These are phyloP conservation scores for Philypnodon macrostomus DNA, from an alignment of 2,797 vertebrate species.

Conservation along the genomic window DNA sequence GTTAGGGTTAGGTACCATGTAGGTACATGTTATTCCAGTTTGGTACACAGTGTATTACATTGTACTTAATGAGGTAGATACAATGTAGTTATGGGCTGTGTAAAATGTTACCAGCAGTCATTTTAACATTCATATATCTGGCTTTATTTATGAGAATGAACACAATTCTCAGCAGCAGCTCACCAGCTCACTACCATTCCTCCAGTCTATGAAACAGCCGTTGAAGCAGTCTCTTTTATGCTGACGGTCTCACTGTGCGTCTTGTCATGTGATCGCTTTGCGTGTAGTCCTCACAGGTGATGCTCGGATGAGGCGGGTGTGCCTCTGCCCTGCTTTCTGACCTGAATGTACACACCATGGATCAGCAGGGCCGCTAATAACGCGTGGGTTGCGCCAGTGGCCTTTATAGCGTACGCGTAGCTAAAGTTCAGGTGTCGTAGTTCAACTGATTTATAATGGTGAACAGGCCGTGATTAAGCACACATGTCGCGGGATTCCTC, in stretches of 20 bases:
- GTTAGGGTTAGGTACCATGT: no score
- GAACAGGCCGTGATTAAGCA: constrained; percentile 74
- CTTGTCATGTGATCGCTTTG: constrained; percentile 45
- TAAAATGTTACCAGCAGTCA: no score
- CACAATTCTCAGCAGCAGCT: no score
- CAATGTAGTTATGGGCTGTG: no score
- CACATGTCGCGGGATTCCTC: constrained; percentile 72
- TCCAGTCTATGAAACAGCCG: constrained; percentile 1
- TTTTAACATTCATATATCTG: no score
- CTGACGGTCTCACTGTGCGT: constrained; percentile 21
- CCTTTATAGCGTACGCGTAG: constrained; percentile 73
- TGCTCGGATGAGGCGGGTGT: constrained; percentile 37
- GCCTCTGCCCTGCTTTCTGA: constrained; percentile 68
- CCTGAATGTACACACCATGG: constrained; percentile 78
- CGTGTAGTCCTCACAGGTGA: constrained; percentile 48
- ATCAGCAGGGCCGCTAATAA: constrained; percentile 77
- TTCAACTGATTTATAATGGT: constrained; percentile 85
- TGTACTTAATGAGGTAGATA: no score
- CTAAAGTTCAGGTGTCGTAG: constrained; percentile 84
- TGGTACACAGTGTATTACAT: no score
- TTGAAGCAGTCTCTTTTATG: background rate
- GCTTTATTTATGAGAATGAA: no score
- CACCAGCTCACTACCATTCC: background rate
- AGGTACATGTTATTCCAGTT: no score
- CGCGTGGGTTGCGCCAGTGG: constrained; percentile 60